These are phyloP conservation scores for Arothron firmamentum DNA, from an alignment of 2,113 vertebrate species.

Conservation along the genomic window DNA sequence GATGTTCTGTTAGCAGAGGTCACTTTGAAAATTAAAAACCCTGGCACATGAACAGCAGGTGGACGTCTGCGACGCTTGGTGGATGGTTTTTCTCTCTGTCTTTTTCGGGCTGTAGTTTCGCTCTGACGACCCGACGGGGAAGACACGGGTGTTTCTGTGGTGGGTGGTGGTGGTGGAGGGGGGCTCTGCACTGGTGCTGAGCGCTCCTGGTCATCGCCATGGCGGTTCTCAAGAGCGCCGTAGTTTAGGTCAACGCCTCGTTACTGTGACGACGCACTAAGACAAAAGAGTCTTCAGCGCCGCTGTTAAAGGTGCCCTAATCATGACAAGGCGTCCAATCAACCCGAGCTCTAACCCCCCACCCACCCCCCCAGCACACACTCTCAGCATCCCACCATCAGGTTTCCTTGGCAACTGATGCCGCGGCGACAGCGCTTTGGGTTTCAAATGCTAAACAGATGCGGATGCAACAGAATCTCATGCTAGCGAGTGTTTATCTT, in stretches of 20 bases:
- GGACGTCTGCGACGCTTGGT: slow-evolving; percentile 60
- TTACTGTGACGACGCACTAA: neutral
- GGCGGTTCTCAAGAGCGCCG: too few species aligned
- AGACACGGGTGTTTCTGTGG: too few species aligned
- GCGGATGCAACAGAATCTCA: slow-evolving; percentile 25
- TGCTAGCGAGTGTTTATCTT: slow-evolving; percentile 1
- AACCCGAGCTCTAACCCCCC: too few species aligned
- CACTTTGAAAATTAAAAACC: slow-evolving; percentile 74
- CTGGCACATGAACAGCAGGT: slow-evolving; percentile 73
- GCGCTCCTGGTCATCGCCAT: too few species aligned
- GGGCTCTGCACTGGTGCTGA: too few species aligned
- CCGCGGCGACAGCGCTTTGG: slow-evolving; percentile 67
- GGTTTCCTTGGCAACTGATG: slow-evolving; percentile 79
- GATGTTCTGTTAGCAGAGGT: slow-evolving; percentile 79
- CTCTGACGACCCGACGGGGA: too few species aligned
- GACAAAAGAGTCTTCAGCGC: too few species aligned
- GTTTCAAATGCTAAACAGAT: slow-evolving; percentile 67
- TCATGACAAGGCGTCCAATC: too few species aligned
- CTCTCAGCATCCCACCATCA: slow-evolving; percentile 61
- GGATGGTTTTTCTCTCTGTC: slow-evolving; percentile 45
- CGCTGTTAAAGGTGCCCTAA: too few species aligned
- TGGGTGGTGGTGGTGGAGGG: too few species aligned
- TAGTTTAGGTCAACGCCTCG: neutral
- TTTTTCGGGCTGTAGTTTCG: slow-evolving; percentile 16
- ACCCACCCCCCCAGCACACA: neutral